These are phyloP conservation scores for Agrochola lychnidis DNA, from an alignment of 2,888 invertebrate genomes.

Conservation along the genomic window DNA sequence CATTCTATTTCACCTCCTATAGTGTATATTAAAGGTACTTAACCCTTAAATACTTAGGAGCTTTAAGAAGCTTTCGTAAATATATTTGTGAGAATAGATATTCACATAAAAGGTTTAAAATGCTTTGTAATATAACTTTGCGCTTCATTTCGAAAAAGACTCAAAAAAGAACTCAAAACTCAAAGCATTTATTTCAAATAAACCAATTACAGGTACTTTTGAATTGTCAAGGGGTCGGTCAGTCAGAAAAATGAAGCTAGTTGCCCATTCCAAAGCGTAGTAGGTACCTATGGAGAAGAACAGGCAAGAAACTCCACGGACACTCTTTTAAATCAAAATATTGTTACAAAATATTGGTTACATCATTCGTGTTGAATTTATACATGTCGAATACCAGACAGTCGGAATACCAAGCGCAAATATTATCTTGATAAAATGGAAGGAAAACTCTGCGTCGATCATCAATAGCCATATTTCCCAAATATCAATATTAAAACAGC, in stretches of 20 bases:
- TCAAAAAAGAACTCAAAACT: too few species aligned
- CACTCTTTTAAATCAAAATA: too few species aligned
- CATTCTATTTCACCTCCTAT: conserved; percentile 14
- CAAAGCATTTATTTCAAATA: too few species aligned
- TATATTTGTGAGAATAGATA: neutral
- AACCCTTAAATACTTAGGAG: conserved; percentile 30
- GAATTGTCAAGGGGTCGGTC: too few species aligned
- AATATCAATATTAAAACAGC: conserved; percentile 1
- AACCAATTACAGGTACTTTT: too few species aligned
- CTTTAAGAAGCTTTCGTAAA: neutral
- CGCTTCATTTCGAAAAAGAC: neutral
- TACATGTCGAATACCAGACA: too few species aligned
- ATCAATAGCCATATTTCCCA: neutral
- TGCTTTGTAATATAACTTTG: neutral
- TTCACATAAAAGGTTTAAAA: neutral
- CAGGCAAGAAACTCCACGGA: too few species aligned
- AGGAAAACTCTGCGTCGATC: neutral
- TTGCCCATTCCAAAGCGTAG: too few species aligned
- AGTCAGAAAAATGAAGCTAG: too few species aligned
- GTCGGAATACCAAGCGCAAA: neutral
- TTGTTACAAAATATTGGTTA: too few species aligned
- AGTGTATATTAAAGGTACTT: conserved; percentile 3
- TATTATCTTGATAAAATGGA: neutral
- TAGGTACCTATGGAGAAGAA: too few species aligned
- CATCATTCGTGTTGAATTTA: too few species aligned